Base-by-base conservation (phyloP, 2,113 vertebrate species). In the Canis aureus region DNA sequence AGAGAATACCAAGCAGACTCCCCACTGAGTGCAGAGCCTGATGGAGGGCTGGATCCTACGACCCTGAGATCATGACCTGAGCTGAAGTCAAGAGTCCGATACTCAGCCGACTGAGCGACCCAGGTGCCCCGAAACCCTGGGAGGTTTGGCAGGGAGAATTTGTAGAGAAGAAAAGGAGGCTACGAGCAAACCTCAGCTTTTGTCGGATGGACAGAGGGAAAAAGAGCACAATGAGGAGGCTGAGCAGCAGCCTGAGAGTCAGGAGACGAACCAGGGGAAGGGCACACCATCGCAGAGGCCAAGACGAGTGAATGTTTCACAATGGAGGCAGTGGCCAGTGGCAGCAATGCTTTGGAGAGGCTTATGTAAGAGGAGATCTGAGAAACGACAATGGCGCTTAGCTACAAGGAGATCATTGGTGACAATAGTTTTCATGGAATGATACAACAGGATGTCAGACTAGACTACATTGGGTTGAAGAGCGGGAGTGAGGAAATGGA, bases 401-500 rank as follows among this genome's bases (percentile, higher is more conserved):
- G 67, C 23, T 59, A 11, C 1, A 0, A 80, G 35, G n/a, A 95
- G 51, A n/a, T 79, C 19, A 7, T 74, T 66, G 69, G 32, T 71
- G 60, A 69, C 49, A 79, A 22, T 62, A 80, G 49, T 67, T 96
- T 82, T 15, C 49, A 20, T 73, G 66, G n/a, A 81, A 20, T 57
- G 12, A 11, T 86, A 78, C 76, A 88, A 69, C 17, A 92, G 84
- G 49, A 38, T 89, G 29, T 83, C 62, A 90, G 64, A 66, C 29
- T 69, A 88, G 64, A 66, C 29, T 69, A 88, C 32, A 90, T 20
- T 81, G 62, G 7, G 29, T 64, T 88, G 92, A 97, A 97, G 80
- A 89, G 35, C 49, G 22, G n/a, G 79, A 92, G 38, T 90, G 93
- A 92, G 51, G 84, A 92, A 82, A 71, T 90, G 67, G 80, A 96